Base-by-base conservation (phyloP, 2,113 vertebrate species). In the Lonchura striata region DNA sequence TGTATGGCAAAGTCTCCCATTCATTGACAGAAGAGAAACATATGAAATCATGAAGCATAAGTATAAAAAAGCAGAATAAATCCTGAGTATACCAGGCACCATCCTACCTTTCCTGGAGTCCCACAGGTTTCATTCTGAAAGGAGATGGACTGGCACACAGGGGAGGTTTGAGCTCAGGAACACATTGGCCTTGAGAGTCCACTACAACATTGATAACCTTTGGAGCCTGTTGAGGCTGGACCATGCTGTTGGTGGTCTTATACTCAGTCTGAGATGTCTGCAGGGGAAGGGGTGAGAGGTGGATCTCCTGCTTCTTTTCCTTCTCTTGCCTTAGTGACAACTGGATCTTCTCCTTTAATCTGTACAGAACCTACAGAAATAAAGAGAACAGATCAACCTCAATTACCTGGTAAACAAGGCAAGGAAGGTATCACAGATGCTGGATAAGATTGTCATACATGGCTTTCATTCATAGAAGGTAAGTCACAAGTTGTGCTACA, bases 101-200 rank as follows among this genome's bases (percentile, higher is more conserved):
- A 84, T 76, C 97, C 65, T 98, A 98, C 99, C 99, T 98, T 94
- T 99, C 99, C 80, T 99, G 99, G 14, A 99, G 98, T 64, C 99
- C 98, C 15, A 98, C 98, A 39, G 99, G 96, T 97, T 99, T 99
- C 99, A 99, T 99, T 98, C 97, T 99, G 98, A 99, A 99, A 70
- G 99, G 99, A 50, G 99, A 99, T 4, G 98, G 99, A 82, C 97
- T 98, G 87, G 96, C 97, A 72, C 98, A 97, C 56, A 95, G 42
- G 44, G 98, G 94, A 85, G 98, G 98, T 96, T 98, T 99, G 68
- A 98, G 94, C 92, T 99, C 99, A 96, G 98, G 96, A 77, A 95
- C 61, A 68, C 97, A 96, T 37, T 94, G 98, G 69, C 98, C 97
- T 97, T 98, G 98, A 30, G 98, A 86, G 68, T 98, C 98, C 74